A percentile compares a stretch with the other conserved stretches of the same genome.
These are phyloP conservation scores for Marisa cornuarietis DNA, from an alignment of 1,140 invertebrate species.

Conservation along the genomic window DNA sequence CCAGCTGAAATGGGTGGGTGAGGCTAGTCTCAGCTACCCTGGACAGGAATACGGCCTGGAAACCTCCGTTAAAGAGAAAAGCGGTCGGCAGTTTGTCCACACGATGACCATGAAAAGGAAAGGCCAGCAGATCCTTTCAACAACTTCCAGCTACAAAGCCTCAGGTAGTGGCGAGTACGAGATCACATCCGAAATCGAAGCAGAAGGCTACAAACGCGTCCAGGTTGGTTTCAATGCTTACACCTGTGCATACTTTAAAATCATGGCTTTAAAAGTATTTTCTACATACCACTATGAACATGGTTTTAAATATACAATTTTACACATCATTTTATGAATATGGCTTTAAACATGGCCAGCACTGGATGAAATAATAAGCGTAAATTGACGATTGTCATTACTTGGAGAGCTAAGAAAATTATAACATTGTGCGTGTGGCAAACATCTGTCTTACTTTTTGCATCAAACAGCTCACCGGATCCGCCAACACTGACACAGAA, in stretches of 20 bases:
- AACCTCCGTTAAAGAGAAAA: constrained; percentile 5
- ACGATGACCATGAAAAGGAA: constrained; percentile 18
- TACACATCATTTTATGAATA: no score
- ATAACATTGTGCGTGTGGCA: no score
- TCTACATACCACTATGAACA: no score
- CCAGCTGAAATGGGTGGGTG: constrained; percentile 3
- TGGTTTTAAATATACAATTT: no score
- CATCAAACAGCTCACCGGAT: constrained; percentile 21
- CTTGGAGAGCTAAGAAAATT: no score
- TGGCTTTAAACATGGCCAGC: no score
- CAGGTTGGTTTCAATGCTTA: neutral
- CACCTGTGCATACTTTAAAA: no score
- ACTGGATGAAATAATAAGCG: no score
- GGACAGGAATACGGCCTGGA: constrained; percentile 20
- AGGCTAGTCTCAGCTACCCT: constrained; percentile 35
- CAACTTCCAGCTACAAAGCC: constrained; percentile 16
- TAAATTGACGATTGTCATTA: no score
- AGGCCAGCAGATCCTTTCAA: constrained; percentile 1
- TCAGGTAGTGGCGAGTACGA: constrained; percentile 4
- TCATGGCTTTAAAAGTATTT: no score
- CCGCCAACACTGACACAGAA: constrained; percentile 25
- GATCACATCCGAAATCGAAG: constrained; percentile 25
- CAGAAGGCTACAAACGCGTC: constrained; percentile 30
- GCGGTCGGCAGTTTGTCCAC: constrained; percentile 23
- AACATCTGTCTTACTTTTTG: neutral